Conservation (phyloP, 1,140 invertebrate genomes). For the Muscidifurax raptorellus region DNA sequence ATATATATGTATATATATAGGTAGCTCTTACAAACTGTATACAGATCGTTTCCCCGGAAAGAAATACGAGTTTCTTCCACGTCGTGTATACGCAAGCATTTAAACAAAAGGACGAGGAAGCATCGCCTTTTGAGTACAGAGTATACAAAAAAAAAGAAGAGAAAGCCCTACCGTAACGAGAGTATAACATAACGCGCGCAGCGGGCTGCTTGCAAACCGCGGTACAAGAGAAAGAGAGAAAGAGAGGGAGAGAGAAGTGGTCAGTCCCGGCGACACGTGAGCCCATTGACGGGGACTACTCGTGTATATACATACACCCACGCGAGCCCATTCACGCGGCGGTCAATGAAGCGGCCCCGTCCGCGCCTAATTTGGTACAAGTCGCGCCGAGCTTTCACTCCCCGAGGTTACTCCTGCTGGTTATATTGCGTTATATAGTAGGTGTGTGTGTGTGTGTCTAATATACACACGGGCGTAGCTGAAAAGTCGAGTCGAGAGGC, state of each 20-base stretch:
- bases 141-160: neutral
- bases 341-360: slow-evolving; percentile 20
- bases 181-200: neutral
- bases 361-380: slow-evolving; percentile 39
- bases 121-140: neutral
- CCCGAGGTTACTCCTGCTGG: neutral
- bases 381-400: slow-evolving; percentile 28
- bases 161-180: neutral
- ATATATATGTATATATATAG: too few species aligned
- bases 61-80: neutral
- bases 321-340: slow-evolving; percentile 4
- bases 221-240: too few species aligned
- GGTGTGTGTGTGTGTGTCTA: too few species aligned
- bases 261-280: neutral
- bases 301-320: slow-evolving; percentile 15
- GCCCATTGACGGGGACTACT: slow-evolving; percentile 4
- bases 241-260: neutral
- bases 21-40: too few species aligned
- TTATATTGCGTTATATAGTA: neutral
- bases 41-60: neutral
- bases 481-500: neutral
- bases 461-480: neutral
- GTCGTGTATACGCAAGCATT: neutral
- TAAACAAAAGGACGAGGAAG: neutral
- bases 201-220: too few species aligned